phyloP scores from a whole-genome alignment of 2,888 invertebrate species.

The Cheilosia grossa region DNA sequence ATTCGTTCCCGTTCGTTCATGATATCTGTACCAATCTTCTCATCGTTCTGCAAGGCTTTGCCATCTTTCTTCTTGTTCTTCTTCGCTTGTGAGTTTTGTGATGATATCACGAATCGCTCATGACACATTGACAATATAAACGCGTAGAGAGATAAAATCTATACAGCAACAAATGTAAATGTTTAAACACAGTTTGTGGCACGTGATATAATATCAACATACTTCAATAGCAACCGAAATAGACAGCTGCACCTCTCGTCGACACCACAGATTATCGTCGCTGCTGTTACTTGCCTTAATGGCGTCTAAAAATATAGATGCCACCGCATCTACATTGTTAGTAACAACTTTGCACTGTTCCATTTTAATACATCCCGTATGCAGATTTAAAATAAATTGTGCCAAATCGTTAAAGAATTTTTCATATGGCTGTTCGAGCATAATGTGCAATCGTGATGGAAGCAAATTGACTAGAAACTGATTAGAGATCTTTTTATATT shows the following conservation, averaged over 20 bases:
- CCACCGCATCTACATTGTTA: conserved; percentile 79
- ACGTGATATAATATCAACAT: conserved; percentile 66
- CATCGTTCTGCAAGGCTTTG: conserved; percentile 78
- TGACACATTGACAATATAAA: conserved; percentile 81
- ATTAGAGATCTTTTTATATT: conserved; percentile 80
- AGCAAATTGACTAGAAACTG: conserved; percentile 83
- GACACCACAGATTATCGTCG: conserved; percentile 83
- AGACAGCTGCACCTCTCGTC: conserved; percentile 84
- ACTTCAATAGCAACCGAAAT: conserved; percentile 87
- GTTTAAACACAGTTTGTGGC: neutral
- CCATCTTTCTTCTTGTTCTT: conserved; percentile 75
- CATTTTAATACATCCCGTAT: conserved; percentile 78
- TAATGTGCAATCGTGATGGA: conserved; percentile 81
- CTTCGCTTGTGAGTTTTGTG: conserved; percentile 79
- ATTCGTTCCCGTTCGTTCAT: conserved; percentile 81
- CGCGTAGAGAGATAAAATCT: conserved; percentile 82
- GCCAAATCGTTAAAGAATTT: conserved; percentile 82
- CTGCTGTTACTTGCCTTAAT: conserved; percentile 82
- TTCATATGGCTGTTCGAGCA: conserved; percentile 82
- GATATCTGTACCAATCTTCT: conserved; percentile 71
- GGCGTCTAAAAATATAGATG: conserved; percentile 79
- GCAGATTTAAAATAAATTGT: conserved; percentile 81
- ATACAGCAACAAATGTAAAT: conserved; percentile 27
- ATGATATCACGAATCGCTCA: conserved; percentile 78
- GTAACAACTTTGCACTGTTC: conserved; percentile 79